A percentile compares a stretch with the other conserved stretches of the same genome.
phyloP scores from a whole-genome alignment of 2,113 vertebrate genomes.

The Amphilophus citrinellus region DNA sequence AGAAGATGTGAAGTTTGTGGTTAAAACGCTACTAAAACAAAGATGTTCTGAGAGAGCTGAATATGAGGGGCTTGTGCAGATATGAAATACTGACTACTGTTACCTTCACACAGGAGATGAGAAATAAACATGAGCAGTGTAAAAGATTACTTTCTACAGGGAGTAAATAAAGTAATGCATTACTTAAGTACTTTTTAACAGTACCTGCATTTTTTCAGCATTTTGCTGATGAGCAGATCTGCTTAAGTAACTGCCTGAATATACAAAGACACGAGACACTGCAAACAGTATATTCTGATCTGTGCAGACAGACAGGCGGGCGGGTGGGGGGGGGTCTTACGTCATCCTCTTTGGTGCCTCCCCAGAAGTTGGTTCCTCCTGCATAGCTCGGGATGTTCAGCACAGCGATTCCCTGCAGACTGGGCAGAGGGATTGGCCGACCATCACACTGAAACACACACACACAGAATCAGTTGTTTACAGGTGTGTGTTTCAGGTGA shows the following conservation, averaged over 20 bases:
- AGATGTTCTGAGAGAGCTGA: not conserved
- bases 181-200: too few relatives aligned
- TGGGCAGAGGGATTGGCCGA: slow-evolving; percentile 91
- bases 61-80: too few relatives aligned
- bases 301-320: not conserved
- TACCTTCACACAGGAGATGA: too few relatives aligned
- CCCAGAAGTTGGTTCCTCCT: slow-evolving; percentile 97
- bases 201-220: too few relatives aligned
- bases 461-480: not conserved
- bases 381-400: slow-evolving; percentile 96
- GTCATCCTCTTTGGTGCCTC: slow-evolving; percentile 95
- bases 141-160: too few relatives aligned
- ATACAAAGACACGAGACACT: too few relatives aligned
- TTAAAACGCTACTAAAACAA: not conserved
- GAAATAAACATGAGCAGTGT: too few relatives aligned
- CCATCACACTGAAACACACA: slow-evolving; percentile 87
- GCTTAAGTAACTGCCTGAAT: too few relatives aligned
- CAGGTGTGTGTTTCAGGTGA: not conserved
- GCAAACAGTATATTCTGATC: not conserved
- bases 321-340: slow-evolving; percentile 64
- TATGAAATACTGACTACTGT: too few relatives aligned
- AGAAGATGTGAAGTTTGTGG: too few relatives aligned
- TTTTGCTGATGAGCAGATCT: too few relatives aligned
- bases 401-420: slow-evolving; percentile 94
- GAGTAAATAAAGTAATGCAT: too few relatives aligned